Percentiles rank a stretch among this genome's conserved stretches.
These are phyloP conservation scores for Aphelinus certus DNA, from an alignment of 1,140 invertebrate species.

Conservation along the genomic window DNA sequence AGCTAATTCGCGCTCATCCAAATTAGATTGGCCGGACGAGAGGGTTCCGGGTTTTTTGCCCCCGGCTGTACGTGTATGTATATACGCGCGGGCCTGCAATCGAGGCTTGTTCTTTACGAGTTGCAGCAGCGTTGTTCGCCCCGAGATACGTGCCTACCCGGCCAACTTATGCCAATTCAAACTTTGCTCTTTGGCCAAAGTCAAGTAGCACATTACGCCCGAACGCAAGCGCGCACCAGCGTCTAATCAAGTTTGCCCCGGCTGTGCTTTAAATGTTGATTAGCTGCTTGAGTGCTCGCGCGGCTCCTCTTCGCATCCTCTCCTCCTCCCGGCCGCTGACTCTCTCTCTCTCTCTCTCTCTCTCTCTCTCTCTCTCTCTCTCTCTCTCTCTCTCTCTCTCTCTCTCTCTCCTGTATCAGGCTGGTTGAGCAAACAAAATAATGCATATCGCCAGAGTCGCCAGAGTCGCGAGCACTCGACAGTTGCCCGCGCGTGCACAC, in stretches of 20 bases:
- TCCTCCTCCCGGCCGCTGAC: no score
- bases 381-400: no score
- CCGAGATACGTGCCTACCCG: neutral
- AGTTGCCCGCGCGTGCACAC: no score
- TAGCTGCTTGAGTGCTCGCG: neutral
- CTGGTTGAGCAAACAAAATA: neutral
- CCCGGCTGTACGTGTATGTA: no score
- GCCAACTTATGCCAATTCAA: conserved; percentile 6
- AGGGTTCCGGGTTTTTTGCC: no score
- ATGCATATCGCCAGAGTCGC: no score
- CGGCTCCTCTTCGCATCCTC: no score
- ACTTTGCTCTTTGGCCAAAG: conserved; percentile 1
- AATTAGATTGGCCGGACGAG: neutral
- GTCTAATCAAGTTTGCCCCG: conserved; percentile 7
- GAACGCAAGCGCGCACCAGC: neutral
- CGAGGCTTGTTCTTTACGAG: conserved; percentile 5
- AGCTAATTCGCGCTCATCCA: conserved; percentile 4
- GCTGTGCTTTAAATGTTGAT: conserved; percentile 10
- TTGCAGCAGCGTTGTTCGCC: neutral
- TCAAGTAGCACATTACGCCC: neutral
- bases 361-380: no score
- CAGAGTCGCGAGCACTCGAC: no score
- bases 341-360: no score
- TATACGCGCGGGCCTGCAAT: no score
- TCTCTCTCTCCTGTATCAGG: no score